phyloP scores from a whole-genome alignment of 2,113 vertebrate species.

The Hypocryptadius cinnamomeus region DNA sequence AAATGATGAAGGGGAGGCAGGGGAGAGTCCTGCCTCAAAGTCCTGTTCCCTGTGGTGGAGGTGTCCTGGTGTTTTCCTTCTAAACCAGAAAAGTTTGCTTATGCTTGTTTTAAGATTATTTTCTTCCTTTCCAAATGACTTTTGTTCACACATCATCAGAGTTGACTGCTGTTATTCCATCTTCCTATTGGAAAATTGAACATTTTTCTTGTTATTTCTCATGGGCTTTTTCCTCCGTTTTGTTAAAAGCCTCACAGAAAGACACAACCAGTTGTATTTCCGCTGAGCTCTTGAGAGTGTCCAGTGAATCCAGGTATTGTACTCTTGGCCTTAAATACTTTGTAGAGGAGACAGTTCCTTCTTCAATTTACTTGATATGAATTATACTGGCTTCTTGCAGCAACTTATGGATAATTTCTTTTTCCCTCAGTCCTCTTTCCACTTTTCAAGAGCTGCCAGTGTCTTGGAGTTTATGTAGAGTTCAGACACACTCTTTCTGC shows the following conservation, averaged over 20 bases:
- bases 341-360: background rate
- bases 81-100: background rate
- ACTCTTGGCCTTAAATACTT: background rate
- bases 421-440: background rate
- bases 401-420: background rate
- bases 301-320: background rate
- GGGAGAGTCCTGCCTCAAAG: background rate
- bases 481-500: background rate
- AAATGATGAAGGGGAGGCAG: background rate
- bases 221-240: background rate
- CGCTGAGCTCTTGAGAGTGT: background rate
- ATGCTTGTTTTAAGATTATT: background rate
- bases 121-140: background rate
- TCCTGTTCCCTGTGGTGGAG: background rate
- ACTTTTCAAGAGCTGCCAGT: background rate
- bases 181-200: background rate
- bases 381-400: background rate
- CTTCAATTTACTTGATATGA: background rate
- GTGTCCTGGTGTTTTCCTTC: background rate
- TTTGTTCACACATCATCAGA: background rate
- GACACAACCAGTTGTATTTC: background rate
- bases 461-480: background rate
- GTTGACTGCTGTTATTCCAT: background rate
- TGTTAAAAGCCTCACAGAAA: background rate
- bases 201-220: background rate